These are phyloP conservation scores for Laticauda colubrina DNA, from an alignment of 2,113 vertebrate species.

Conservation along the genomic window DNA sequence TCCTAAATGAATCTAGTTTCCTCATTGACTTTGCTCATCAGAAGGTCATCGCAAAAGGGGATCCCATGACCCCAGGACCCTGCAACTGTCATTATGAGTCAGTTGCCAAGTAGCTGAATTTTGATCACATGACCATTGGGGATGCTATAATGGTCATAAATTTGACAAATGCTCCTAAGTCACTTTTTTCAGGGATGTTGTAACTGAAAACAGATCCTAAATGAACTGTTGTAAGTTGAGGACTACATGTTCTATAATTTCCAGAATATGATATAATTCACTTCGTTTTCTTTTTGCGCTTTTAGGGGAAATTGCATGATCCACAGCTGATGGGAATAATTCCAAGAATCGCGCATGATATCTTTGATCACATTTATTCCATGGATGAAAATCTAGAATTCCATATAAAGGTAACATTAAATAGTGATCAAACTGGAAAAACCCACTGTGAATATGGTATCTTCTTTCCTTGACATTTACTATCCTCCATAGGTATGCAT, in stretches of 20 bases:
- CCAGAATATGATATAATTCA: background rate
- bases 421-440: accelerated
- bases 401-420: conserved; percentile 85
- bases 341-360: conserved; percentile 88
- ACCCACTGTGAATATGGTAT: background rate
- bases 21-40: no score
- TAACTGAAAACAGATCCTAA: no score
- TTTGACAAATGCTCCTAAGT: no score
- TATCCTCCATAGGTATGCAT: background rate
- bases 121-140: no score
- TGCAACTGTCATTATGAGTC: no score
- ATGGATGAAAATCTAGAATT: conserved; percentile 97
- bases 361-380: conserved; percentile 95
- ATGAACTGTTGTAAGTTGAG: no score
- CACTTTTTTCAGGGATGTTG: no score
- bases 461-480: background rate
- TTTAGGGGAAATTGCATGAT: conserved; percentile 87
- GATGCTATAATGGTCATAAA: no score
- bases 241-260: background rate
- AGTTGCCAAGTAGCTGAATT: no score
- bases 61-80: no score
- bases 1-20: no score
- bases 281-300: background rate
- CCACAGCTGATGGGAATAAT: conserved; percentile 90
- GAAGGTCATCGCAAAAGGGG: no score